Evolutionary conservation across 2,797 vertebrate genomes (phyloP), one percentile per base, ranked within the genome.

Genomic region (Danio kyathit): DNA sequence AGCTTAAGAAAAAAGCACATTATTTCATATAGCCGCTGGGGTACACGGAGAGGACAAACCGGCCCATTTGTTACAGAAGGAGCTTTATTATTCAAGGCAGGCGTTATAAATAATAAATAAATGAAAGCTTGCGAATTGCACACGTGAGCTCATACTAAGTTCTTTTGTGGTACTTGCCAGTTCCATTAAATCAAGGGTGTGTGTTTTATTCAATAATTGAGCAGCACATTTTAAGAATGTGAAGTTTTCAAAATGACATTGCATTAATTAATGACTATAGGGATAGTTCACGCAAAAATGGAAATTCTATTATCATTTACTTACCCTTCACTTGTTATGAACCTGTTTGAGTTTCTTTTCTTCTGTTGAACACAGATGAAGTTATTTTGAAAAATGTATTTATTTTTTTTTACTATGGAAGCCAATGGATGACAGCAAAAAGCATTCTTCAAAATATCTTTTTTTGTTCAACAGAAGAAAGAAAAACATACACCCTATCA

Each of bases 31-130:
- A 63, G 57, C 38, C 38, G 57, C 66, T 29, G 46, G 59, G 48
- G 41, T 56, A 57, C 51, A 44, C 6, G 19, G 29, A 79, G 72
- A 70, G 69, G 17, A 64, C 67, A 72, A 72, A 63, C 57, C 38
- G n/a, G 43, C 11, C 29, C n/a, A 29, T 17, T 48, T 44, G 51
- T 48, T 51, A 49, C 16, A 64, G 19, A 49, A 80, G 54, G 14
- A 60, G 14, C 16, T 63, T 80, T 48, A 40, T 73, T 72, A 16
- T 41, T 79, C 29, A 2, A 67, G 7, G 13, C 17, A 44, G 16
- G 16, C 7, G 4, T 64, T 73, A 48, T 64, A 14, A 64, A 56
- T 73, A 48, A 43, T 44, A 80, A 44, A 71, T 49, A 44, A 52
- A 54, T 51, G 13, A 16, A 69, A 49, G 29, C 46, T 49, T 61